Percentiles rank a stretch among this genome's conserved stretches.
Conservation (phyloP, 2,113 vertebrate genomes). For the Ageneiosus marmoratus region DNA sequence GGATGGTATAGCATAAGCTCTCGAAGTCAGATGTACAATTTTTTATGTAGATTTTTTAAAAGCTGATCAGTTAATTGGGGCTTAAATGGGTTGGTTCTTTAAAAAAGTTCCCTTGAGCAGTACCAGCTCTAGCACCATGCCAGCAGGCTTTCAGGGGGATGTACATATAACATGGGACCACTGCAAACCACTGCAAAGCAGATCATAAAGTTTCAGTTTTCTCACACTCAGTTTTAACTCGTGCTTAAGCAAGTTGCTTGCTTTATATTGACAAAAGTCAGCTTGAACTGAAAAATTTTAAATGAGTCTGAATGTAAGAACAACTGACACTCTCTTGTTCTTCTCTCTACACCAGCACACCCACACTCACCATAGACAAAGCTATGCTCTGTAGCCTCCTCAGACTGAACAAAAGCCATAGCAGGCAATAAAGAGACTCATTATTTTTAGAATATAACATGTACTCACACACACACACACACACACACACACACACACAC, state of each 20-base stretch:
- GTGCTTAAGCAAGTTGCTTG: not conserved
- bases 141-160: not conserved
- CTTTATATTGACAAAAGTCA: not conserved
- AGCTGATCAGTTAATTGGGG: not conserved
- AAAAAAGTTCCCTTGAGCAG: not conserved
- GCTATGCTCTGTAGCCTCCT: slow-evolving; percentile 43
- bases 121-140: slow-evolving; percentile 2
- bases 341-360: not conserved
- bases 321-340: not conserved
- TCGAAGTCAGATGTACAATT: not conserved
- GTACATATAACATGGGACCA: slow-evolving; percentile 16
- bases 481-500: slow-evolving; percentile 11
- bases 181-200: slow-evolving; percentile 43
- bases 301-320: slow-evolving; percentile 22
- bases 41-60: not conserved
- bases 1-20: not conserved
- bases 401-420: slow-evolving; percentile 44
- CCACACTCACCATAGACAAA: slow-evolving; percentile 44
- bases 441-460: slow-evolving; percentile 18
- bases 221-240: slow-evolving; percentile 25
- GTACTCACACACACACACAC: slow-evolving; percentile 1
- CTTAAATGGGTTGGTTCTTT: not conserved
- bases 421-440: slow-evolving; percentile 37
- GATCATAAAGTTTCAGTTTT: slow-evolving; percentile 18
- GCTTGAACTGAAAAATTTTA: not conserved